Base-by-base conservation (phyloP, 2,888 invertebrate genomes). In the Lagria hirta region DNA sequence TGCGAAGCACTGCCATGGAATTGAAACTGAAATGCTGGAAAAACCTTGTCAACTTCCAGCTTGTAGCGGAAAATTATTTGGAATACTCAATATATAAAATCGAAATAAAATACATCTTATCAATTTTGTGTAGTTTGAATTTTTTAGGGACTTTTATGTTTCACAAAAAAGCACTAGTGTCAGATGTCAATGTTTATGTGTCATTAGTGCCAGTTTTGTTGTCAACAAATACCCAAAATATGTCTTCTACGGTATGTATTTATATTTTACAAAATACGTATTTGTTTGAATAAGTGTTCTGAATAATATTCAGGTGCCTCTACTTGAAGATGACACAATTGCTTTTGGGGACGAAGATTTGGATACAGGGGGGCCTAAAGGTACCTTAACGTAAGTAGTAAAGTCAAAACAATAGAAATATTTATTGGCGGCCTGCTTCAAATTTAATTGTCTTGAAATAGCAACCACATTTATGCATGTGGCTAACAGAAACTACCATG, bases 271-370 rank as follows among this genome's bases (percentile, higher is more conserved):
- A n/a, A 11, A 21, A 29, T n/a, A n/a, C n/a, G n/a, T n/a, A n/a
- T 7, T 16, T 13, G 17, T 13, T 4, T n/a, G 16, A 24, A 26
- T 30, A 10, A 33, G 14, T n/a, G n/a, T n/a, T n/a, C 11, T 17
- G 14, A 20, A 22, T 16, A 15, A 11, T 3, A 78, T 77, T 38
- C 75, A 90, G 91, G 85, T 88, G 75, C 86, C 94, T 66, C 75
- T 90, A 60, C 79, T 90, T 64, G 88, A 88, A 59, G 89, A 91
- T 65, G 91, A 91, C 72, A 88, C 89, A 15, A 78, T 90, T 54
- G 88, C 86, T 26, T 91, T 91, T 61, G 91, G 90, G 0, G 90
- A 91, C 52, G 91, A 91, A 69, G 88, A 88, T 60, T 27, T 45
- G 23, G 49, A 52, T 15, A 36, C 35, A 3, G 49, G 41, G 12